Base-by-base conservation (phyloP, 2,113 vertebrate species). In the Sakesphorus luctuosus region DNA sequence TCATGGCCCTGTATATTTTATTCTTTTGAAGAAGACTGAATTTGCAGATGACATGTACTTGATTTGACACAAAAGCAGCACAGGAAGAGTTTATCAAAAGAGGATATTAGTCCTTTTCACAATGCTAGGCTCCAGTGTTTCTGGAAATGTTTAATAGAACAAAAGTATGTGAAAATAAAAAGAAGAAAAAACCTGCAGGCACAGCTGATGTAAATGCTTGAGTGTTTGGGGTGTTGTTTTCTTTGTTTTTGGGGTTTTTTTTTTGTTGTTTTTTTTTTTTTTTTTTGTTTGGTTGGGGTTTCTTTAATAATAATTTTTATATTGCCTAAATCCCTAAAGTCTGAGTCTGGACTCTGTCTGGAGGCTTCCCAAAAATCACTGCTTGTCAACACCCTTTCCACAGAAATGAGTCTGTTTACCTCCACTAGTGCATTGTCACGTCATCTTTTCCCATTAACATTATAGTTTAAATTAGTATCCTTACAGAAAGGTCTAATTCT, bases 271-370 rank as follows among this genome's bases (percentile, higher is more conserved):
- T 40, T 11, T 40, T 40, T 40, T 11, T 40, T 40, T 40, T 40
- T 40, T 24, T 55, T 55, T 52, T 91, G 13, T 90, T 90, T 40
- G 38, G 9, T 40, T 40, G 38, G 38, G 38, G 38, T 38, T 40
- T 40, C n/a, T 87, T 79, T 81, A 94, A 94, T 97, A 97, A 96
- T 86, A 15, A 78, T 91, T 97, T 97, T 96, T 94, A 82, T 91
- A 92, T 87, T 96, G 91, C 52, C 58, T 90, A 92, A 97, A 94
- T 97, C 96, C 95, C 95, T 95, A 52, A 95, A 96, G 95, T 93
- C 77, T 23, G 44, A 79, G 92, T 93, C 94, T 93, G 68, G 85
- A 87, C 84, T 94, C 78, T 63, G 71, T 86, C 92, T 97, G 96
- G 91, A 96, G 53, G 38, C n/a, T 78, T 90, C 94, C 95, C 94